Base-by-base conservation (phyloP, 2,888 invertebrate species). In the Netelia melanura region DNA sequence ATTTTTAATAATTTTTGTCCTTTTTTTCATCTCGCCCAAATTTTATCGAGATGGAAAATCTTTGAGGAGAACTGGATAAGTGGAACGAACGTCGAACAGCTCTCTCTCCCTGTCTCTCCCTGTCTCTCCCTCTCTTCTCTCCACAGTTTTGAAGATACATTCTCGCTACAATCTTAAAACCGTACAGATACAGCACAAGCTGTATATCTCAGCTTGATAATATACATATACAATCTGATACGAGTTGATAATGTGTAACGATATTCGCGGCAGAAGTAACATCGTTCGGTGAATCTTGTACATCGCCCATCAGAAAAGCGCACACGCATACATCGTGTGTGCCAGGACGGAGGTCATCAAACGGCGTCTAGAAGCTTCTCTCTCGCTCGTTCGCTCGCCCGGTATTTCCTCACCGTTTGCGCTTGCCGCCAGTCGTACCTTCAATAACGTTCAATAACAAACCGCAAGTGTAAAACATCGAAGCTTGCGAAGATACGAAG, bases 261-360 rank as follows among this genome's bases (percentile, higher is more conserved):
- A 48, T 48, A 48, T 48, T 48, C 48, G 14, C 48, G 14, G 10
- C 14, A 0, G 11, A 48, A 48, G 11, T 10, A 14, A 14, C 2
- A 48, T 48, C 48, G 48, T 48, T 48, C 11, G 23, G 30, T 25
- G 62, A 48, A 30, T 30, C 21, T 21, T 2, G 1, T 23, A 48
- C 1, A 23, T 8, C 58, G 56, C 23, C 44, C 0, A 3, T 3
- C 21, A 43, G 43, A 65, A 43, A 76, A 52, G 30, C 48, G 17
- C 17, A 52, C 3, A 56, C 70, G n/a, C 30, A 54, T 14, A 44
- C 48, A 61, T 17, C 30, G 21, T n/a, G n/a, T 25, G 58, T 17
- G 58, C 11, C 48, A 14, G 74, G 17, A 2, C 44, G 64, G 64
- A 71, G 56, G 71, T 61, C 76, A 76, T 44, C 43, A 70, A 75